These are phyloP conservation scores for Amphilophus citrinellus DNA, from an alignment of 2,113 vertebrate genomes.

Conservation along the genomic window DNA sequence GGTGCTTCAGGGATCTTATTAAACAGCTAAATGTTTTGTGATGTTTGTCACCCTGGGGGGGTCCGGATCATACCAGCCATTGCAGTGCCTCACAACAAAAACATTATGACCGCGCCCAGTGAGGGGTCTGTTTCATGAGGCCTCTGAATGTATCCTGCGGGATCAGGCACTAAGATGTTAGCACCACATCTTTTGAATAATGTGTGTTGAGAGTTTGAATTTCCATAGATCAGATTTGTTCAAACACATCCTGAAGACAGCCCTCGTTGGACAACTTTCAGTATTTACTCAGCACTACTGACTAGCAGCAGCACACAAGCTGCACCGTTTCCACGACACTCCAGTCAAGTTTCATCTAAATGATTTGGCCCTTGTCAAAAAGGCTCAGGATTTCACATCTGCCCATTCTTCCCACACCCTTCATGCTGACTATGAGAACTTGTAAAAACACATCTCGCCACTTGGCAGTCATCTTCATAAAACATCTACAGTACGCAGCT, in stretches of 20 bases:
- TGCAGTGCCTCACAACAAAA: not conserved
- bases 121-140: not conserved
- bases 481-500: not conserved
- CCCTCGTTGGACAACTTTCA: not conserved
- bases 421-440: not conserved
- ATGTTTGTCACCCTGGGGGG: slow-evolving; percentile 1
- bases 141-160: not conserved
- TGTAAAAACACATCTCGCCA: not conserved
- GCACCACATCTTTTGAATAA: not conserved
- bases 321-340: not conserved
- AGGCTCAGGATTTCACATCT: not conserved
- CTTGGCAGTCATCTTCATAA: not conserved
- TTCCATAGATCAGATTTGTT: not conserved
- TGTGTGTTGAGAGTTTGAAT: not conserved
- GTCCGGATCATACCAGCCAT: slow-evolving; percentile 3
- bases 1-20: not conserved
- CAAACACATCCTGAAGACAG: not conserved
- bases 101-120: not conserved
- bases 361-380: not conserved
- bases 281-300: not conserved
- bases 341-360: not conserved
- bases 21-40: slow-evolving; percentile 26
- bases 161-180: not conserved
- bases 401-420: not conserved
- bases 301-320: not conserved